Percentiles rank a stretch among this genome's conserved stretches.
These are phyloP conservation scores for Andrena hattorfiana DNA, from an alignment of 2,888 invertebrate genomes.

Conservation along the genomic window DNA sequence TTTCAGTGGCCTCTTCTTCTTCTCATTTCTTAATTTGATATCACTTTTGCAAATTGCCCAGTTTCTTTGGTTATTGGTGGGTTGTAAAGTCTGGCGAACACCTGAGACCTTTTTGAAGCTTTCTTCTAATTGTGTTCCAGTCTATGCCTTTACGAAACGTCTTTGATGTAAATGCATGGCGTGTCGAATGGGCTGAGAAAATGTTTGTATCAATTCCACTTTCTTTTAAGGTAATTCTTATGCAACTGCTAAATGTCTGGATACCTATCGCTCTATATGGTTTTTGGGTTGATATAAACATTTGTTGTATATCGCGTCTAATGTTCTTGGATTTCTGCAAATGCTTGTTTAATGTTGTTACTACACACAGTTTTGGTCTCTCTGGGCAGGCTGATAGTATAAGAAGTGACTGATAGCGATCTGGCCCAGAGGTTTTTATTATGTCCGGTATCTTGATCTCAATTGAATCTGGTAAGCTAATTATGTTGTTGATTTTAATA, in stretches of 20 bases:
- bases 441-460: neutral
- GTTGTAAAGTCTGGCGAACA: neutral
- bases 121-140: neutral
- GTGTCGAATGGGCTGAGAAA: neutral
- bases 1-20: too few relatives aligned
- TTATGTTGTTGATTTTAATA: neutral
- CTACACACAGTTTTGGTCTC: neutral
- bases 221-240: too few relatives aligned
- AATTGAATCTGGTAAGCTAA: neutral
- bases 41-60: too few relatives aligned
- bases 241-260: neutral
- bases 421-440: neutral
- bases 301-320: neutral
- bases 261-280: neutral
- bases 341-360: neutral
- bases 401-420: neutral
- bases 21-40: too few relatives aligned
- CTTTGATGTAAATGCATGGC: neutral
- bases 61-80: too few relatives aligned
- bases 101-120: neutral
- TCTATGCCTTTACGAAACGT: neutral
- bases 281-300: neutral
- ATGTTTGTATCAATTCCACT: neutral
- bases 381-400: neutral
- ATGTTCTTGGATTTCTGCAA: neutral